Conservation (phyloP, 2,113 vertebrate species). For the Hippocampus comes region DNA sequence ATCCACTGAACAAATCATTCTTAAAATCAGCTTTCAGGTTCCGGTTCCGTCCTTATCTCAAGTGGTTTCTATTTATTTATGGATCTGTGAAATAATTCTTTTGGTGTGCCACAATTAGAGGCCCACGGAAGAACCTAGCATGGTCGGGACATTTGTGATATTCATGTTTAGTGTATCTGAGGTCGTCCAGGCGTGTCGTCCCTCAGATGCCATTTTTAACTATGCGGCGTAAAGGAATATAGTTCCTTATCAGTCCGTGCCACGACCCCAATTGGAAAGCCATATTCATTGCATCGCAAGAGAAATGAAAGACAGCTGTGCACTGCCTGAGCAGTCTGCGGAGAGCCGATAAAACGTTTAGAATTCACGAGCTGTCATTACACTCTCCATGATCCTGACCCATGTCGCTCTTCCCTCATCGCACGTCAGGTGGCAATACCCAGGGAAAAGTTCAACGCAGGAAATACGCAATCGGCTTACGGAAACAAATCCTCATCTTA, state of each 20-base stretch:
- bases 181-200: constrained; percentile 18
- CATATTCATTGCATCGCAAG: constrained; percentile 62
- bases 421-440: constrained; percentile 37
- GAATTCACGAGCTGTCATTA: constrained; percentile 62
- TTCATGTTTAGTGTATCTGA: background rate
- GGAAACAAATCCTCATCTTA: constrained; percentile 18
- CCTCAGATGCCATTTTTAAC: constrained; percentile 21
- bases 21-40: no score
- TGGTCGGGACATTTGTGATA: no score
- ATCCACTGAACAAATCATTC: no score
- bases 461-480: constrained; percentile 10
- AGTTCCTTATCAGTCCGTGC: constrained; percentile 59
- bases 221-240: constrained; percentile 56
- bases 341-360: constrained; percentile 68
- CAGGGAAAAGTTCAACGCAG: constrained; percentile 27
- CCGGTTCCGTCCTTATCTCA: no score
- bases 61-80: no score
- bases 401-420: constrained; percentile 21
- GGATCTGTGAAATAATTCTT: no score
- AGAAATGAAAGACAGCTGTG: constrained; percentile 53
- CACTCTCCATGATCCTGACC: constrained; percentile 30
- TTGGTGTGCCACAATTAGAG: no score
- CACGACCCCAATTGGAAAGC: constrained; percentile 68
- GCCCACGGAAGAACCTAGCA: no score
- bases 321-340: constrained; percentile 59